Conservation (phyloP, 2,888 invertebrate genomes). For the Drosophila putrida region DNA sequence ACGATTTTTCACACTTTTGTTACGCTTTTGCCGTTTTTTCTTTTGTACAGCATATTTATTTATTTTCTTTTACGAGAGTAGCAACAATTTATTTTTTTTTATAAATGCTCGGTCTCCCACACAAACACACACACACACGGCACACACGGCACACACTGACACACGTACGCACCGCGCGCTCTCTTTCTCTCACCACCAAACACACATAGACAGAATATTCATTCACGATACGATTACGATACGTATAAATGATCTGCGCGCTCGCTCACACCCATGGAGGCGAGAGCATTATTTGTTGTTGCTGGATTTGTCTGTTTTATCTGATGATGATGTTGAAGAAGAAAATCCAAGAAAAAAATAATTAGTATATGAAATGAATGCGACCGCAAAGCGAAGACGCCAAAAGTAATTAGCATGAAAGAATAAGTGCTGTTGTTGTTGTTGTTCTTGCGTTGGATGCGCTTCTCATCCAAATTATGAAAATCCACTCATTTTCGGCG, state of each 20-base stretch:
- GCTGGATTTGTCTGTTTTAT: conserved; percentile 45
- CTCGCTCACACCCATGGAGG: conserved; percentile 70
- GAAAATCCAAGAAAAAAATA: conserved; percentile 73
- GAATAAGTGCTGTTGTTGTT: conserved; percentile 53
- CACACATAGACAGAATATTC: conserved; percentile 73
- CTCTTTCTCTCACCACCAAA: conserved; percentile 38
- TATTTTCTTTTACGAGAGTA: conserved; percentile 54
- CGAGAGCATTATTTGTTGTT: conserved; percentile 42
- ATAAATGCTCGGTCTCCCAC: conserved; percentile 68
- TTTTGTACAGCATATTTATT: conserved; percentile 61
- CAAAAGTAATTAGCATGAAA: conserved; percentile 71
- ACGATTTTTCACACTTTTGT: conserved; percentile 62
- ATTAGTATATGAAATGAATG: conserved; percentile 73
- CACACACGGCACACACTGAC: conserved; percentile 28
- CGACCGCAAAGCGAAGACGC: conserved; percentile 72
- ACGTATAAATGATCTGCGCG: conserved; percentile 67
- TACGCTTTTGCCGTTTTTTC: conserved; percentile 54
- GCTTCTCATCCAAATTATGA: conserved; percentile 47
- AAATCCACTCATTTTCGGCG: no score
- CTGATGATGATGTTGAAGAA: conserved; percentile 41
- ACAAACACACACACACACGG: conserved; percentile 38
- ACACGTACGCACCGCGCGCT: conserved; percentile 59
- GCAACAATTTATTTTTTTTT: conserved; percentile 71
- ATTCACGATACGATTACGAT: conserved; percentile 76
- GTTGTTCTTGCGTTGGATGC: conserved; percentile 41